Percentiles rank a stretch among this genome's conserved stretches.
phyloP scores from a whole-genome alignment of 2,888 invertebrate genomes.

The Ennomos fuscantarius region DNA sequence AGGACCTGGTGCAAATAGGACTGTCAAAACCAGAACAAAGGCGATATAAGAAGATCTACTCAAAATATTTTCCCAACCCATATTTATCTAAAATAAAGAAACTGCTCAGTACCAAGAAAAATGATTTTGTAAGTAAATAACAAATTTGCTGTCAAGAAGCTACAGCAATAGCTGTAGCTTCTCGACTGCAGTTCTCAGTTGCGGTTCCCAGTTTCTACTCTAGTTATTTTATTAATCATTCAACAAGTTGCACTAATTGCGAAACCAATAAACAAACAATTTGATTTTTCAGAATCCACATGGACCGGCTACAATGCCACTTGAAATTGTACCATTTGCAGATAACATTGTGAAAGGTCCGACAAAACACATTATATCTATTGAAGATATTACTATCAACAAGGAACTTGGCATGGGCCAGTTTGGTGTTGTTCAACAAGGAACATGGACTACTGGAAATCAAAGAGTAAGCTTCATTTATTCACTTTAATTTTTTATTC shows the following conservation, averaged over 20 bases:
- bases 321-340: constrained; percentile 62
- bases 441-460: constrained; percentile 97
- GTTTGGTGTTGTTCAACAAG: constrained; percentile 99
- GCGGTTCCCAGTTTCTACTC: no score
- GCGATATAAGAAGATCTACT: constrained; percentile 96
- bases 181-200: no score
- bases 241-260: no score
- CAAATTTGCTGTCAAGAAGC: no score
- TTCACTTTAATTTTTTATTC: no score
- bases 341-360: constrained; percentile 86
- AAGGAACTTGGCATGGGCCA: constrained; percentile 98
- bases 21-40: constrained; percentile 98
- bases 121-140: constrained; percentile 71
- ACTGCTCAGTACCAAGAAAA: constrained; percentile 87
- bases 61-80: constrained; percentile 96
- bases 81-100: constrained; percentile 97
- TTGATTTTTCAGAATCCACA: constrained; percentile 52
- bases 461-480: constrained; percentile 88
- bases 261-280: not conserved
- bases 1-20: constrained; percentile 96
- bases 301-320: constrained; percentile 52
- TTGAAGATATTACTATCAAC: constrained; percentile 96
- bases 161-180: no score
- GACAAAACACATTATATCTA: constrained; percentile 95
- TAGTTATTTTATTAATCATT: no score